Evolutionary conservation across 2,888 invertebrate species (phyloP).

Genomic region (Deilephila porcellus): DNA sequence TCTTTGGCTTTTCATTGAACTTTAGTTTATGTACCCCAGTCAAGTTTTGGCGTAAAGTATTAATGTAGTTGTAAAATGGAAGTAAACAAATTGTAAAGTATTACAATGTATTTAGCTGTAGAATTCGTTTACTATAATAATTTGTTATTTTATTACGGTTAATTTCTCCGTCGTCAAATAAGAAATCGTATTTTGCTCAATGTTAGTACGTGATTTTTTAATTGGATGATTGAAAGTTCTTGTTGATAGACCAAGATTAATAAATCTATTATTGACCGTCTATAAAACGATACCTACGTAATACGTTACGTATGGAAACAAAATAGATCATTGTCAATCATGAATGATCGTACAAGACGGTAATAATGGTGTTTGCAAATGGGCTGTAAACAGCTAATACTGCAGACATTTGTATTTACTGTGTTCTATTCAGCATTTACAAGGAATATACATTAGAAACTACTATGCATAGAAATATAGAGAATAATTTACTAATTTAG

Average conservation of each 20-base stretch:
- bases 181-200: neutral
- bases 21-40: neutral
- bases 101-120: too few relatives aligned
- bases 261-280: neutral
- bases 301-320: neutral
- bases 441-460: neutral
- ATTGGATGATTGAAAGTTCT: neutral
- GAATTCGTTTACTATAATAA: too few relatives aligned
- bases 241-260: neutral
- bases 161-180: too few relatives aligned
- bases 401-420: neutral
- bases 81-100: neutral
- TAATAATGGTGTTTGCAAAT: neutral
- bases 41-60: neutral
- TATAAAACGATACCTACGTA: slow-evolving; percentile 1
- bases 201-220: neutral
- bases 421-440: neutral
- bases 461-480: neutral
- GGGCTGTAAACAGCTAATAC: neutral
- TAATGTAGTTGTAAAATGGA: neutral
- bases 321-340: slow-evolving; percentile 4
- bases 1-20: neutral
- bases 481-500: too few relatives aligned
- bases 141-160: too few relatives aligned
- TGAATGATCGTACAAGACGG: slow-evolving; percentile 7